phyloP scores from a whole-genome alignment of 1,140 invertebrate species.

The Luehdorfia chinensis region DNA sequence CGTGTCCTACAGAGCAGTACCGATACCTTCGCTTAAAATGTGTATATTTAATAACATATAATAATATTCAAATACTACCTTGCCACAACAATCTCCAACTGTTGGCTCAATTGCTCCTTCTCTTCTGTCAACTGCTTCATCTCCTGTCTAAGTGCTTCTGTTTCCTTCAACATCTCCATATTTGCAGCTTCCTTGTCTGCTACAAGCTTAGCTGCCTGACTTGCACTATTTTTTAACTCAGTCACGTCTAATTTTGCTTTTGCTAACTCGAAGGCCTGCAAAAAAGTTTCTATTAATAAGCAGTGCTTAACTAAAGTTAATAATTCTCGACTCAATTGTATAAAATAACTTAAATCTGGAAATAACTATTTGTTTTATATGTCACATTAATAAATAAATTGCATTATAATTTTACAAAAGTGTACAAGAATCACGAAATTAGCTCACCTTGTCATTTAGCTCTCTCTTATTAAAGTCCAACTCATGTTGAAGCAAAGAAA shows the following conservation, averaged over 20 bases:
- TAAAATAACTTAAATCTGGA: too few species aligned
- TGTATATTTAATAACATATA: too few species aligned
- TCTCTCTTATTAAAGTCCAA: slow-evolving; percentile 74
- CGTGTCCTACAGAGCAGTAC: too few species aligned
- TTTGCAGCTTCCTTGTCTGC: slow-evolving; percentile 77
- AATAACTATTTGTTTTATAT: too few species aligned
- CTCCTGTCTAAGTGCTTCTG: slow-evolving; percentile 62
- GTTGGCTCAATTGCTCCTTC: slow-evolving; percentile 66
- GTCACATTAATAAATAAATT: too few species aligned
- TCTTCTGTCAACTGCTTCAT: slow-evolving; percentile 68
- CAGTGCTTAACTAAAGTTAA: too few species aligned
- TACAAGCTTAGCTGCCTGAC: slow-evolving; percentile 35
- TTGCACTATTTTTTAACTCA: slow-evolving; percentile 49
- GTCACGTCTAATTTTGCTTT: slow-evolving; percentile 68
- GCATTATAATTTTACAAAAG: too few species aligned
- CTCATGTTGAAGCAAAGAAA: slow-evolving; percentile 78
- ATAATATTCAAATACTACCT: too few species aligned
- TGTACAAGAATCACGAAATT: too few species aligned
- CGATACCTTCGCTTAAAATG: too few species aligned
- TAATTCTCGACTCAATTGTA: too few species aligned
- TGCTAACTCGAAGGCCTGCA: slow-evolving; percentile 68
- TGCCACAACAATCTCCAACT: slow-evolving; percentile 67
- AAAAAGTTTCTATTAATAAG: too few species aligned
- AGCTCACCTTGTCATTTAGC: slow-evolving; percentile 66
- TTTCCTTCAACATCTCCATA: slow-evolving; percentile 75